Conservation (phyloP, 1,140 invertebrate species). For the Neodiprion virginianus region DNA sequence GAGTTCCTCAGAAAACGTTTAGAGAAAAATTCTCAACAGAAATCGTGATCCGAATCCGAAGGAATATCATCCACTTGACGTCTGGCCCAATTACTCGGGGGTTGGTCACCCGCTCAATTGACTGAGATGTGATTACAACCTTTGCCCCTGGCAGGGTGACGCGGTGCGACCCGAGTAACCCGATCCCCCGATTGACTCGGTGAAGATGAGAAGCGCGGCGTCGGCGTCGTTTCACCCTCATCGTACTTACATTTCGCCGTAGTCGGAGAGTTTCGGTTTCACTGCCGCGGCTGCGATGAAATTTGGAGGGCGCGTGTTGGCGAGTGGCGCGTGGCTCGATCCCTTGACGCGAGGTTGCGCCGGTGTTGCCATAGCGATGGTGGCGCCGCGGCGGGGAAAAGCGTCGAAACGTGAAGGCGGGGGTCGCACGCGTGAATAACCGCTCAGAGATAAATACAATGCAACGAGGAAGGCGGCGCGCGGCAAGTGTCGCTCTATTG, state of each 20-base stretch:
- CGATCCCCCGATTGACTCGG: background rate
- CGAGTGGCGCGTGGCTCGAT: background rate
- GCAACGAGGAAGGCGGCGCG: conserved; percentile 51
- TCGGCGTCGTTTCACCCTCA: background rate
- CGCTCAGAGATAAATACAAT: conserved; percentile 58
- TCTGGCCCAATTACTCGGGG: background rate
- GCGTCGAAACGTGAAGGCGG: background rate
- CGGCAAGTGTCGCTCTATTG: conserved; percentile 20
- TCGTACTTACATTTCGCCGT: background rate
- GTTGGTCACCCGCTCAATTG: background rate
- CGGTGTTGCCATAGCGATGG: conserved; percentile 53
- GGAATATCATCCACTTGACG: background rate
- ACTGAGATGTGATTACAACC: background rate
- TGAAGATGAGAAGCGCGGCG: background rate
- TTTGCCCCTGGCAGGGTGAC: background rate
- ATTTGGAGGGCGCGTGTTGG: background rate
- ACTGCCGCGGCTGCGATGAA: background rate
- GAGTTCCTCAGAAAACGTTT: no score
- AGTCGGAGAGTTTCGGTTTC: no score
- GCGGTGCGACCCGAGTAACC: background rate
- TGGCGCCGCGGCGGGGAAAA: conserved; percentile 16
- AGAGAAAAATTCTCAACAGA: no score
- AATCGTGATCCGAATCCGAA: background rate
- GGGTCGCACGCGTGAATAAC: conserved; percentile 43
- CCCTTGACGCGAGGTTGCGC: conserved; percentile 7